Conservation (phyloP, 2,113 vertebrate species). For the Cheilinus undulatus region DNA sequence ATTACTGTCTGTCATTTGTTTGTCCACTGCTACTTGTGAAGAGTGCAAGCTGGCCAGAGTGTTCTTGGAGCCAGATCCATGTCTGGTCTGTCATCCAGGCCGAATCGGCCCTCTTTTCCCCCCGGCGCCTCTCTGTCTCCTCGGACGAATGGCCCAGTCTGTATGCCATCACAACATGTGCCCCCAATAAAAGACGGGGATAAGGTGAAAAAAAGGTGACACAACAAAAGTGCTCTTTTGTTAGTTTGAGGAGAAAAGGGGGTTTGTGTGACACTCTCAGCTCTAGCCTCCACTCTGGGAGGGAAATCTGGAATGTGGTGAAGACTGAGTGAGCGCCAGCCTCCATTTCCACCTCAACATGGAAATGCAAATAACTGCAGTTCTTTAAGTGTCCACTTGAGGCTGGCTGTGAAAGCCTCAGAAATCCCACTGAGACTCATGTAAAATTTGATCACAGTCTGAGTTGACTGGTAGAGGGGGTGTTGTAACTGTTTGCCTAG, state of each 20-base stretch:
- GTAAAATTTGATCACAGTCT: too few relatives aligned
- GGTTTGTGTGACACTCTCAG: constrained; percentile 35
- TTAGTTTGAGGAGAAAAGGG: constrained; percentile 28
- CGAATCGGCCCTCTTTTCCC: constrained; percentile 43
- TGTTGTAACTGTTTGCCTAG: too few relatives aligned
- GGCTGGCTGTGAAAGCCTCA: too few relatives aligned
- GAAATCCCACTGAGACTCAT: too few relatives aligned
- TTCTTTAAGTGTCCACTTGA: too few relatives aligned
- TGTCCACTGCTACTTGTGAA: constrained; percentile 43
- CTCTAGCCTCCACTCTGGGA: constrained; percentile 33
- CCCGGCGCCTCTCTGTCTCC: constrained; percentile 70
- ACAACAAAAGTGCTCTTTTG: constrained; percentile 50
- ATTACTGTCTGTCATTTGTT: constrained; percentile 44
- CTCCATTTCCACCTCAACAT: too few relatives aligned
- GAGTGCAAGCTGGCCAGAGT: constrained; percentile 28
- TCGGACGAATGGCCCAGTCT: constrained; percentile 45
- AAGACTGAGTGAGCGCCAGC: constrained; percentile 23
- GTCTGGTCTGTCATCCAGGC: constrained; percentile 36
- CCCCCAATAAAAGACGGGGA: constrained; percentile 38
- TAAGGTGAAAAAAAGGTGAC: constrained; percentile 40
- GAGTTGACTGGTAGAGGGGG: too few relatives aligned
- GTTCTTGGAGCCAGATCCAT: constrained; percentile 38
- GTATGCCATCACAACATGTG: constrained; percentile 2
- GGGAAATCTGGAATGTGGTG: constrained; percentile 26
- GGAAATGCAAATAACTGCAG: too few relatives aligned